These are phyloP conservation scores for Hedychridium roseum DNA, from an alignment of 2,888 invertebrate genomes.

Conservation along the genomic window DNA sequence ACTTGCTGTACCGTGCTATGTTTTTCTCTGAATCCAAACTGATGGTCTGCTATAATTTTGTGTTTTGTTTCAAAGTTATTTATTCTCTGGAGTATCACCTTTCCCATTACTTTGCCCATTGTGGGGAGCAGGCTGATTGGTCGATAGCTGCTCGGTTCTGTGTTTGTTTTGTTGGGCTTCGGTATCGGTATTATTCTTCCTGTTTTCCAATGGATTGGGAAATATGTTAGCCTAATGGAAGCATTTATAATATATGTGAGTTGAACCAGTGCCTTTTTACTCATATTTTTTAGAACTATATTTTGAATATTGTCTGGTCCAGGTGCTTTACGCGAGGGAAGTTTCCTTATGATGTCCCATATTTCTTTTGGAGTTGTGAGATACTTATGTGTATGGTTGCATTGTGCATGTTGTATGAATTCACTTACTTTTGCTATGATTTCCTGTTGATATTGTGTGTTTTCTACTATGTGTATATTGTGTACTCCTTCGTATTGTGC, in stretches of 20 bases:
- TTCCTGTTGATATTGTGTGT: conserved; percentile 17
- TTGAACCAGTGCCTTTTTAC: conserved; percentile 8
- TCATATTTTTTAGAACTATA: conserved; percentile 8
- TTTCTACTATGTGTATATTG: conserved; percentile 17
- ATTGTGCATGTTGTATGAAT: conserved; percentile 3
- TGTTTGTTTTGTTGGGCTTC: conserved; percentile 19
- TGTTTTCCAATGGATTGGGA: conserved; percentile 21
- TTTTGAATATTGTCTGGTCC: conserved; percentile 10
- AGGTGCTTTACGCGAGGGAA: conserved; percentile 6
- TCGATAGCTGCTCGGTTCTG: conserved; percentile 21
- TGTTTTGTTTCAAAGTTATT: conserved; percentile 22
- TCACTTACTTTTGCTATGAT: conserved; percentile 11
- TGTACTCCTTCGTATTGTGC: conserved; percentile 23
- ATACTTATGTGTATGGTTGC: conserved; percentile 1
- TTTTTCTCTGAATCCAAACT: conserved; percentile 46
- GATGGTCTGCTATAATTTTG: conserved; percentile 24
- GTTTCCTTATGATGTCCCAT: not conserved
- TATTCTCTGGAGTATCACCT: conserved; percentile 20
- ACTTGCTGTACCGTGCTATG: conserved; percentile 47
- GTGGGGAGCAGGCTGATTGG: conserved; percentile 26
- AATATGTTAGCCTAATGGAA: conserved; percentile 10
- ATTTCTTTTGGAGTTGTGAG: conserved; percentile 9
- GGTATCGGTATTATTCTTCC: conserved; percentile 20
- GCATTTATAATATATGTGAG: conserved; percentile 9
- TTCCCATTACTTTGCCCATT: conserved; percentile 22